A percentile compares a stretch with the other conserved stretches of the same genome.
Conservation (phyloP, 2,797 vertebrate genomes). For the Podarcis lilfordi region DNA sequence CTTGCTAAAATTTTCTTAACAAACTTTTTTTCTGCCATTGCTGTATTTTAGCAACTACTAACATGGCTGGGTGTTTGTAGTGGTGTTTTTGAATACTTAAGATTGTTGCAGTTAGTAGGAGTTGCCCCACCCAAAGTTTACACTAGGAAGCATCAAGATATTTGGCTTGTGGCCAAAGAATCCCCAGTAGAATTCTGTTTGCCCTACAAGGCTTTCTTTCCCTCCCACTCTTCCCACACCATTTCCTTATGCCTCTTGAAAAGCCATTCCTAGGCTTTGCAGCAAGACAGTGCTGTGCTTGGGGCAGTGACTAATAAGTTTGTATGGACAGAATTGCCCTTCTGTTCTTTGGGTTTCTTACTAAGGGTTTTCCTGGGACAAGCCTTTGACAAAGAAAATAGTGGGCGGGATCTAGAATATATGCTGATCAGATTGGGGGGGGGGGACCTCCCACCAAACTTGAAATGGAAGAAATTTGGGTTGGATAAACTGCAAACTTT, state of each 20-base stretch:
- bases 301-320: background rate
- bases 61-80: background rate
- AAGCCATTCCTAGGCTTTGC: background rate
- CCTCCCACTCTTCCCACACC: too few species aligned
- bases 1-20: background rate
- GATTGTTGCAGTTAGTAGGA: background rate
- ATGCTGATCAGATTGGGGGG: background rate
- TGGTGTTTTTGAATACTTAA: background rate
- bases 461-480: background rate
- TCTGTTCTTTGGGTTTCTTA: background rate
- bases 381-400: background rate
- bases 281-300: background rate
- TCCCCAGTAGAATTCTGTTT: background rate
- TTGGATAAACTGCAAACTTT: slow-evolving; percentile 21
- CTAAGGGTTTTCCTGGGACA: background rate
- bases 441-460: background rate
- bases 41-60: background rate
- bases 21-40: background rate
- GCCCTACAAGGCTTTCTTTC: background rate
- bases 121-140: background rate
- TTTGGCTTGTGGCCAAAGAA: background rate
- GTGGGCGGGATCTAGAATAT: background rate
- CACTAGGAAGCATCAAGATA: background rate
- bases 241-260: background rate
- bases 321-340: background rate